Conservation (phyloP, 1,140 invertebrate species). For the Bombus terrestris region DNA sequence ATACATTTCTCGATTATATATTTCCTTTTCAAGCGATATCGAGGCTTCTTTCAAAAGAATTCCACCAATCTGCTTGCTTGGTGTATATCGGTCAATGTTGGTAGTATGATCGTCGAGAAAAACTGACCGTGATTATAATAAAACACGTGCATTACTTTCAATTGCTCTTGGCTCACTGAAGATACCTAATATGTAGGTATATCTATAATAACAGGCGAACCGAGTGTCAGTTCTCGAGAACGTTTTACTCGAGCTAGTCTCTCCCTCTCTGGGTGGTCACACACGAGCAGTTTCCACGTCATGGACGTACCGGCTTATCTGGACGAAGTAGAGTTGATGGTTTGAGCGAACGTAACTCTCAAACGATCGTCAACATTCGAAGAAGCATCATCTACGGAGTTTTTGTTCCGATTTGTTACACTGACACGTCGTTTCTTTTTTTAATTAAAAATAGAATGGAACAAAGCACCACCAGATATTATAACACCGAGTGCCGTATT, state of each 20-base stretch:
- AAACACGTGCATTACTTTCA: slow-evolving; percentile 38
- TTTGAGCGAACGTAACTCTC: neutral
- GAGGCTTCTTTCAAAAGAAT: neutral
- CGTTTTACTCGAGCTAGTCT: slow-evolving; percentile 38
- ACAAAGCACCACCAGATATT: no score
- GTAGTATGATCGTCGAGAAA: neutral
- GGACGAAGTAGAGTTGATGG: slow-evolving; percentile 10
- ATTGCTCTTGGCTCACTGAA: slow-evolving; percentile 14
- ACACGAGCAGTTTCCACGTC: slow-evolving; percentile 41
- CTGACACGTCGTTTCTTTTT: no score
- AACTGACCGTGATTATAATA: neutral
- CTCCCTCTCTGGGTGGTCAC: slow-evolving; percentile 40
- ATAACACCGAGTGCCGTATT: no score
- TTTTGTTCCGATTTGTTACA: neutral
- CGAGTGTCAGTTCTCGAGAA: slow-evolving; percentile 36
- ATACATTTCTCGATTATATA: no score
- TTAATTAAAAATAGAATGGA: no score
- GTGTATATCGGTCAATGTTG: neutral
- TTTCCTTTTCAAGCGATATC: no score
- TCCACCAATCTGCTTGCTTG: no score
- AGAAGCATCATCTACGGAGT: neutral
- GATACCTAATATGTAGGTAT: neutral
- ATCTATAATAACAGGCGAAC: slow-evolving; percentile 38
- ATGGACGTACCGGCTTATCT: slow-evolving; percentile 27
- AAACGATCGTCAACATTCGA: neutral